Evolutionary conservation across 2,113 vertebrate genomes (phyloP).

Genomic region (Megatriorchis doriae): DNA sequence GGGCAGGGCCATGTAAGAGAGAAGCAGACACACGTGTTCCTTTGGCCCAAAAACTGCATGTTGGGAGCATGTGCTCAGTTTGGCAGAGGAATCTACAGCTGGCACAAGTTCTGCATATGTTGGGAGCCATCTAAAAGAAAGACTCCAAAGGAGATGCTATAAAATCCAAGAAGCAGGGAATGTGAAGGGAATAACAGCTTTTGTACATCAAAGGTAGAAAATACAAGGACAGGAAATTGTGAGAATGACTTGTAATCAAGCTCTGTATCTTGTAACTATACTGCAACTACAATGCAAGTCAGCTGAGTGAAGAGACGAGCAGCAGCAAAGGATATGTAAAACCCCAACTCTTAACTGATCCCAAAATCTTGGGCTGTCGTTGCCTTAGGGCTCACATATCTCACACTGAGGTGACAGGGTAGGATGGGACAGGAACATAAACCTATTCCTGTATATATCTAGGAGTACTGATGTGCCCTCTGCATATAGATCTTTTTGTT

Average conservation of each 20-base stretch:
- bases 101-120: not conserved
- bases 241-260: not conserved
- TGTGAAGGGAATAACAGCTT: not conserved
- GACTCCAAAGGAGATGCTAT: not conserved
- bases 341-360: not conserved
- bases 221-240: not conserved
- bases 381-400: not conserved
- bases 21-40: not conserved
- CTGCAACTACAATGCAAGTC: not conserved
- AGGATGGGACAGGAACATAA: not conserved
- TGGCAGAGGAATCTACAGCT: not conserved
- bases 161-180: not conserved
- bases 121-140: not conserved
- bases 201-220: not conserved
- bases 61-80: not conserved
- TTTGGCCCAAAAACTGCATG: not conserved
- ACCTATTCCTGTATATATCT: fast-evolving
- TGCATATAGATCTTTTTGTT: not conserved
- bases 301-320: not conserved
- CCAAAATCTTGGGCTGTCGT: not conserved
- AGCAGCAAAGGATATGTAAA: not conserved
- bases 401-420: not conserved
- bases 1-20: not conserved
- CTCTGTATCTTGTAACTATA: not conserved
- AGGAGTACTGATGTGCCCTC: not conserved